Percentiles rank a stretch among this genome's conserved stretches.
phyloP scores from a whole-genome alignment of 2,797 vertebrate species.

The Anableps anableps region DNA sequence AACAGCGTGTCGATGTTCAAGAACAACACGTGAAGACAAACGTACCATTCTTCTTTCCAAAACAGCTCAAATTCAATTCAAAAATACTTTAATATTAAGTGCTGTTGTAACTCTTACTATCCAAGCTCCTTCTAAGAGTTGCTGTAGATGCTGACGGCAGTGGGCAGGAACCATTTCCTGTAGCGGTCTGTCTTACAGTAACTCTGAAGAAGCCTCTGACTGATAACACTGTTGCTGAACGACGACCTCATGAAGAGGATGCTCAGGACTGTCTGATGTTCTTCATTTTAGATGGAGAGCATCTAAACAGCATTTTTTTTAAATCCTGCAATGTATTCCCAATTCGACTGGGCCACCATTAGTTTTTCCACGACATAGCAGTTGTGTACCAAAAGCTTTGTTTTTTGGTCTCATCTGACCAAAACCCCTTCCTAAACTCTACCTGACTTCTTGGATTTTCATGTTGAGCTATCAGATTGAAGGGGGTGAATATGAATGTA shows the following conservation, averaged over 20 bases:
- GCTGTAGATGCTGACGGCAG: background rate
- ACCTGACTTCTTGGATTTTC: background rate
- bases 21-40: too few relatives aligned
- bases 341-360: too few relatives aligned
- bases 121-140: too few relatives aligned
- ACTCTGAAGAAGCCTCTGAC: background rate
- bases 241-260: background rate
- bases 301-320: background rate
- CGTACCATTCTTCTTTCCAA: background rate
- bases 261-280: background rate
- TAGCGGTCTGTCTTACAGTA: background rate
- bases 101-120: background rate
- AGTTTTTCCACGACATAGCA: too few relatives aligned
- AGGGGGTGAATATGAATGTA: background rate
- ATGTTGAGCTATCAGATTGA: background rate
- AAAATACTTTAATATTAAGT: background rate
- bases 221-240: background rate
- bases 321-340: background rate
- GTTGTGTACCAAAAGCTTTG: background rate
- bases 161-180: background rate
- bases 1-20: too few relatives aligned
- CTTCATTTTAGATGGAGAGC: too few relatives aligned
- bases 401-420: background rate
- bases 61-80: background rate
- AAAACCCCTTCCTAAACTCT: background rate